Evolutionary conservation across 2,797 vertebrate genomes (phyloP).

Genomic region (Sebastes hopkinsi): DNA sequence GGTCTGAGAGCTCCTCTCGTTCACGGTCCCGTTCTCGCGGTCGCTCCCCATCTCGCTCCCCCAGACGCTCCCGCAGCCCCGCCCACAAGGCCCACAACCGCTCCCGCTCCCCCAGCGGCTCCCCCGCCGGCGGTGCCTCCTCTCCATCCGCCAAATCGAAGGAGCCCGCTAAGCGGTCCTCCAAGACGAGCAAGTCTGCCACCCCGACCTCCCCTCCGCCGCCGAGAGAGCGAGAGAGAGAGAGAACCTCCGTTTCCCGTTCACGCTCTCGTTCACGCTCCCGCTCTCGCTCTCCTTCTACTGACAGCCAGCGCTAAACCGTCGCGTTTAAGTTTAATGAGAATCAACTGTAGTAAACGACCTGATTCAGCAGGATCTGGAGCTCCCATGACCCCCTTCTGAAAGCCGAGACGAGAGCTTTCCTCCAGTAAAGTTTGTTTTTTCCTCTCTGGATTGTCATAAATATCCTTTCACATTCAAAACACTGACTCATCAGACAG

Average conservation of each 20-base stretch:
- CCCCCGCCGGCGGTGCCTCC: constrained; percentile 70
- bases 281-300: constrained; percentile 86
- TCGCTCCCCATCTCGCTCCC: constrained; percentile 84
- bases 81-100: constrained; percentile 76
- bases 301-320: constrained; percentile 91
- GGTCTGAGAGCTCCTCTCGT: constrained; percentile 90
- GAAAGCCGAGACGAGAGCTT: not conserved
- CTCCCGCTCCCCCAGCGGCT: constrained; percentile 85
- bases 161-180: constrained; percentile 78
- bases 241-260: constrained; percentile 79
- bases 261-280: constrained; percentile 63
- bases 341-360: not conserved
- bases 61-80: constrained; percentile 70
- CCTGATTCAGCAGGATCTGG: constrained; percentile 6
- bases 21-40: constrained; percentile 85
- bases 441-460: not conserved
- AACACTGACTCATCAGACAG: not conserved
- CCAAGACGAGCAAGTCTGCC: constrained; percentile 70
- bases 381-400: constrained; percentile 12
- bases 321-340: not conserved
- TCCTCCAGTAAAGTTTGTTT: not conserved
- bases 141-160: constrained; percentile 80
- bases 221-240: constrained; percentile 44
- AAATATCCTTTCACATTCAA: not conserved
- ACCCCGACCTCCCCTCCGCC: constrained; percentile 63